Evolutionary conservation across 2,888 invertebrate genomes (phyloP).

Genomic region (Lysandra coridon): DNA sequence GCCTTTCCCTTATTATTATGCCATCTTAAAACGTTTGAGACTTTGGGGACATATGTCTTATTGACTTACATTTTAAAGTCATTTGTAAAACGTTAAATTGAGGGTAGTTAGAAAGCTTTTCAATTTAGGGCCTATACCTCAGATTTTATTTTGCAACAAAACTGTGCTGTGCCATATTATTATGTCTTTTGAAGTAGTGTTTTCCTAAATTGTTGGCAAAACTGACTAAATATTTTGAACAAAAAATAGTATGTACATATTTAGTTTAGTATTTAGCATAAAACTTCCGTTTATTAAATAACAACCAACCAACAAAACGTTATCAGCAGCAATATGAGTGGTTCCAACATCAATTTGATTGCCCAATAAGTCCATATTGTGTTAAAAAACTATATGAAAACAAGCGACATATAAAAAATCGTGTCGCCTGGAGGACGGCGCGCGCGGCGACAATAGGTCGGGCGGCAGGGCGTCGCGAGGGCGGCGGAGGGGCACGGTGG

Average conservation of each 20-base stretch:
- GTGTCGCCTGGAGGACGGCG: conserved; percentile 29
- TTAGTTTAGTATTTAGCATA: background rate
- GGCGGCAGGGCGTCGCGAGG: conserved; percentile 8
- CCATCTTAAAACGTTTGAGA: background rate
- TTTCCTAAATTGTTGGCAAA: background rate
- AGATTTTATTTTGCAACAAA: background rate
- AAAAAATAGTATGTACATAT: background rate
- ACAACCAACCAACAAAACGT: background rate
- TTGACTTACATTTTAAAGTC: too few relatives aligned
- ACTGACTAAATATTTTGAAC: background rate
- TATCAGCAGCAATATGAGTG: background rate
- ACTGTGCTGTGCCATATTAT: background rate
- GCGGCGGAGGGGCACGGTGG: background rate
- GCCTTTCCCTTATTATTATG: background rate
- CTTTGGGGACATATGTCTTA: too few relatives aligned
- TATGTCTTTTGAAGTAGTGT: background rate
- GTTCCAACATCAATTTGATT: background rate
- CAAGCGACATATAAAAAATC: conserved; percentile 26
- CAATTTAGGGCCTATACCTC: too few relatives aligned
- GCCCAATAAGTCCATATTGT: background rate
- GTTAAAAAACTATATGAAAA: conserved; percentile 17
- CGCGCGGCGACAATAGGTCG: conserved; percentile 25
- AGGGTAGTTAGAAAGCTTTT: background rate
- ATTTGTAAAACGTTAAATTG: background rate
- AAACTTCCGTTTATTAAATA: background rate